Conservation (phyloP, 2,113 vertebrate genomes). For the Pyxicephalus adspersus region DNA sequence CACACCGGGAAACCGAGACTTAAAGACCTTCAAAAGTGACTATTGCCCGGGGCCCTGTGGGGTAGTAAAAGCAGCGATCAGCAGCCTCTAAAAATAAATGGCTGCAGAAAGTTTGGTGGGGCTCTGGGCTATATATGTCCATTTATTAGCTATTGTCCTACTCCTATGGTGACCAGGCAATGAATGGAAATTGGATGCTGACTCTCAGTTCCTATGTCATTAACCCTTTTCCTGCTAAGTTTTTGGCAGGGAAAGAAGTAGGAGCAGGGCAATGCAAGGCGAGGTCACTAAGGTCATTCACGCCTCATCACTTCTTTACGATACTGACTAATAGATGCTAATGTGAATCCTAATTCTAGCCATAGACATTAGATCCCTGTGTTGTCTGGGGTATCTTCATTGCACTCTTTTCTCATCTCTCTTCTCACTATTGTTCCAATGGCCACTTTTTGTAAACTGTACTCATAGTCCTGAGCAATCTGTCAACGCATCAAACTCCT, state of each 20-base stretch:
- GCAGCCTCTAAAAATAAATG: conserved; percentile 44
- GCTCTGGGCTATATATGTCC: conserved; percentile 38
- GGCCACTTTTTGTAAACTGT: too few relatives aligned
- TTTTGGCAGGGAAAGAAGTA: background rate
- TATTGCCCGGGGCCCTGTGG: conserved; percentile 32
- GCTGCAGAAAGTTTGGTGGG: conserved; percentile 37
- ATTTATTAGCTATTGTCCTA: conserved; percentile 57
- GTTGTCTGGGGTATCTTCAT: too few relatives aligned
- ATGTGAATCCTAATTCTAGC: background rate
- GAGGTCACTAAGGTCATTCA: conserved; percentile 3
- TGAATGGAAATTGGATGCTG: conserved; percentile 32
- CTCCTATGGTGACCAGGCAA: conserved; percentile 19
- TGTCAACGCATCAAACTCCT: too few relatives aligned
- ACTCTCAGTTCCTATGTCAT: conserved; percentile 6
- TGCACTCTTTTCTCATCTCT: too few relatives aligned
- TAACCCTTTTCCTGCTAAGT: conserved; percentile 18
- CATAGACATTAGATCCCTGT: background rate
- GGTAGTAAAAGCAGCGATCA: conserved; percentile 24
- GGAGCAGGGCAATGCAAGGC: background rate
- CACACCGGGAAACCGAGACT: conserved; percentile 74
- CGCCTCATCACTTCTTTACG: conserved; percentile 5
- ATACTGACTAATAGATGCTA: background rate
- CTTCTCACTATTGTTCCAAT: too few relatives aligned
- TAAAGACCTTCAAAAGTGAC: conserved; percentile 52
- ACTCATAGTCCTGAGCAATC: too few relatives aligned